phyloP scores from a whole-genome alignment of 2,888 invertebrate species.

The Hydroisotoma schaefferi region DNA sequence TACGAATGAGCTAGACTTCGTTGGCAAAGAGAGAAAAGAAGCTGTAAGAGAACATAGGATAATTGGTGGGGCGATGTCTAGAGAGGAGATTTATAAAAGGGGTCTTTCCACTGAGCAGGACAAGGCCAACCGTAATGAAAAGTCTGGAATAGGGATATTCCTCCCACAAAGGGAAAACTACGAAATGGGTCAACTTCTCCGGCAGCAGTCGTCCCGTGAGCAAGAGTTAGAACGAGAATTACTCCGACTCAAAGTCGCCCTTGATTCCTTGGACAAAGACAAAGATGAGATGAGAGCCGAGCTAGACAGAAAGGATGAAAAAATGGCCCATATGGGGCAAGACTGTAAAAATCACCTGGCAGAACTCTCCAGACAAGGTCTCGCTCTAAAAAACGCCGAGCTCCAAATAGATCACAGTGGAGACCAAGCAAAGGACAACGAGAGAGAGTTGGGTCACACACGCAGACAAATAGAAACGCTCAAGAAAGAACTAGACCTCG shows the following conservation, averaged over 20 bases:
- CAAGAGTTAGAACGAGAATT: conserved; percentile 28
- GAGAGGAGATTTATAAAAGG: conserved; percentile 33
- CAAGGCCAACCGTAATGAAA: background rate
- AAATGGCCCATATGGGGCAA: conserved; percentile 25
- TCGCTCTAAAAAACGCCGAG: conserved; percentile 40
- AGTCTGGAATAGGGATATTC: background rate
- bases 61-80: conserved; percentile 25
- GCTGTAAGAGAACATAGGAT: conserved; percentile 34
- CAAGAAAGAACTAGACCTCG: conserved; percentile 36
- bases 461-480: conserved; percentile 34
- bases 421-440: conserved; percentile 38
- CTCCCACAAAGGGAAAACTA: conserved; percentile 25
- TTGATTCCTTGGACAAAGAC: conserved; percentile 27
- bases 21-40: conserved; percentile 38
- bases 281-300: conserved; percentile 44
- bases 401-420: conserved; percentile 42
- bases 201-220: conserved; percentile 9
- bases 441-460: conserved; percentile 33
- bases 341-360: conserved; percentile 28
- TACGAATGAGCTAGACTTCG: conserved; percentile 36
- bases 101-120: conserved; percentile 30
- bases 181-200: conserved; percentile 27
- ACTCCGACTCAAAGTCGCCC: conserved; percentile 10
- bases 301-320: conserved; percentile 43
- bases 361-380: conserved; percentile 32